These are phyloP conservation scores for Otolemur crassicaudatus DNA, from an alignment of 2,797 vertebrate genomes.

Conservation along the genomic window DNA sequence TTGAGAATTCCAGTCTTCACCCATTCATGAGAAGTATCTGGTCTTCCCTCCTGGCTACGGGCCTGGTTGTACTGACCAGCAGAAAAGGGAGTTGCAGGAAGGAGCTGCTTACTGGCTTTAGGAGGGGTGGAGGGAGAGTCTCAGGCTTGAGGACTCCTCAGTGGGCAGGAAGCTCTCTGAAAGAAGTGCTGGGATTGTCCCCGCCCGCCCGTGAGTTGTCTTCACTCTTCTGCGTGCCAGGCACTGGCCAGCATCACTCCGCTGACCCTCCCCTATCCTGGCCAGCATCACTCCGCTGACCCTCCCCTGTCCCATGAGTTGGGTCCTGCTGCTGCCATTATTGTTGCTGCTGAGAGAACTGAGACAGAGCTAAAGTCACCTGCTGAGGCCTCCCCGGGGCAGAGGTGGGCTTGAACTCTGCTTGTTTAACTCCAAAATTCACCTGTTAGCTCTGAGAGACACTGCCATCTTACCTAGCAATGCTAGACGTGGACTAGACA, in stretches of 20 bases:
- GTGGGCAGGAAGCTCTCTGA: slow-evolving; percentile 18
- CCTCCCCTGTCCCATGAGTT: neutral
- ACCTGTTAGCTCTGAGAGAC: neutral
- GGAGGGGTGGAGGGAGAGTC: neutral
- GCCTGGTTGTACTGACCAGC: slow-evolving; percentile 33
- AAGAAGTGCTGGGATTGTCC: neutral
- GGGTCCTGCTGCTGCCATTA: neutral
- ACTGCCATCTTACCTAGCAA: neutral
- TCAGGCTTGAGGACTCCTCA: neutral
- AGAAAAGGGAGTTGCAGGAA: slow-evolving; percentile 46
- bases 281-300: fast-evolving
- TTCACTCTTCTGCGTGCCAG: neutral
- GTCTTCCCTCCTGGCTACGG: slow-evolving; percentile 50
- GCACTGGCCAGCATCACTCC: fast-evolving
- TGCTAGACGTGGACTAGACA: fast-evolving
- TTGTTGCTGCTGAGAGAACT: neutral
- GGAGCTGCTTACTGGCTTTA: neutral
- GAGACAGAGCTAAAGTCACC: neutral
- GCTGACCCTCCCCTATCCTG: neutral
- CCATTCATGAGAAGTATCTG: slow-evolving; percentile 41
- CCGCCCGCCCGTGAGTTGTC: neutral
- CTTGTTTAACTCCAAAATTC: neutral
- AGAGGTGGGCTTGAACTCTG: neutral
- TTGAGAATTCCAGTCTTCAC: slow-evolving; percentile 23
- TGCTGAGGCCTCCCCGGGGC: neutral